These are phyloP conservation scores for Cryptoblepharus egeriae DNA, from an alignment of 2,797 vertebrate genomes.

Conservation along the genomic window DNA sequence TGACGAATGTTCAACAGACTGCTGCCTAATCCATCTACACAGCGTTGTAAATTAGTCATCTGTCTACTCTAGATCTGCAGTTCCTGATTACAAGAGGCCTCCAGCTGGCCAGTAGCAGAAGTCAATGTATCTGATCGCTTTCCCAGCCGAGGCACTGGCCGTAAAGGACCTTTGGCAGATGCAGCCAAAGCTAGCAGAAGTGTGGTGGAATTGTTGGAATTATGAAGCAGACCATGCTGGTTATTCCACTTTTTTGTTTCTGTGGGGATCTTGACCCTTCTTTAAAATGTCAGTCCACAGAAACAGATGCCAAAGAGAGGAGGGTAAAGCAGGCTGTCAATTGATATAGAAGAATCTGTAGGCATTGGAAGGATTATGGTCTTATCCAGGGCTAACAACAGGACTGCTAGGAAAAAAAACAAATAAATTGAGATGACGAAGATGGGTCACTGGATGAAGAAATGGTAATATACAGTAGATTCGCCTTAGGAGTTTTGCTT, in stretches of 20 bases:
- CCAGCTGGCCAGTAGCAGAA: conserved; percentile 24
- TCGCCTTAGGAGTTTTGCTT: background rate
- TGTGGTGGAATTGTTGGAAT: conserved; percentile 3
- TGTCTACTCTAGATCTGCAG: conserved; percentile 31
- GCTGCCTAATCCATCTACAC: conserved; percentile 3
- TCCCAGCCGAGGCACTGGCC: background rate
- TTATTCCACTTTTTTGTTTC: background rate
- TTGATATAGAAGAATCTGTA: background rate
- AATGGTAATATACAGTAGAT: background rate
- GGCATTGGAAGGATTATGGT: background rate
- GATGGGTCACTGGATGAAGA: background rate
- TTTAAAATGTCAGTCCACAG: background rate
- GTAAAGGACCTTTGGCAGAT: background rate
- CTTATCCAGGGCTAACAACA: background rate
- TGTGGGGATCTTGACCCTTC: background rate
- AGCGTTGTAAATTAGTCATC: conserved; percentile 29
- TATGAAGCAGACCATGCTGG: background rate
- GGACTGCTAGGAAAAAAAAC: background rate
- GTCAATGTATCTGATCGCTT: conserved; percentile 24
- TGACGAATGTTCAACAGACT: conserved; percentile 33
- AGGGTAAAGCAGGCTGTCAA: background rate
- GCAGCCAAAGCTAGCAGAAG: background rate
- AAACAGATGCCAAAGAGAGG: background rate
- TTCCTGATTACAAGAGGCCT: conserved; percentile 16
- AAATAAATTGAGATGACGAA: background rate